Conservation (phyloP, 2,113 vertebrate species). For the Platichthys flesus region DNA sequence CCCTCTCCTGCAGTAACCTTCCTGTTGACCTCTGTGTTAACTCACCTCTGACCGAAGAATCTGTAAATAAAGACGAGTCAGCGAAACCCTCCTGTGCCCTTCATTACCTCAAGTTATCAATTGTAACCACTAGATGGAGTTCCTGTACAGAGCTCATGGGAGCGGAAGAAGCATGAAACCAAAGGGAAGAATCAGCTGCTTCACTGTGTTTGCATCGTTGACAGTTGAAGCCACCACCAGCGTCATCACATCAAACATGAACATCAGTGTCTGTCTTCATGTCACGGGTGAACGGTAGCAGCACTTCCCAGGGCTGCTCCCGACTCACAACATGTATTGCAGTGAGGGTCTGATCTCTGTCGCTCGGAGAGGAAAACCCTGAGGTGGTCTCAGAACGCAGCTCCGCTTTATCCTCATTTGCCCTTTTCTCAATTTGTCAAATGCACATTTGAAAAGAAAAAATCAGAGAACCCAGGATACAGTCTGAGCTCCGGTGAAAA, state of each 20-base stretch:
- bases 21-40: slow-evolving; percentile 15
- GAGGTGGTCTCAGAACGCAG: slow-evolving; percentile 18
- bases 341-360: slow-evolving; percentile 26
- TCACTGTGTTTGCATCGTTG: slow-evolving; percentile 21
- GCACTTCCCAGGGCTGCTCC: not conserved
- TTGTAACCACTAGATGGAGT: slow-evolving; percentile 72
- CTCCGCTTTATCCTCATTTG: slow-evolving; percentile 18
- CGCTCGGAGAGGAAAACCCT: slow-evolving; percentile 16
- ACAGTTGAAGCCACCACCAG: slow-evolving; percentile 11
- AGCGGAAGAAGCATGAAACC: not conserved
- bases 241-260: slow-evolving; percentile 31
- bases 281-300: not conserved
- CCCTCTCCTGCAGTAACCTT: slow-evolving; percentile 2
- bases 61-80: slow-evolving; percentile 5
- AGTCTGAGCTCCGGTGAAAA: slow-evolving; percentile 34
- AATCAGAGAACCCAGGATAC: not conserved
- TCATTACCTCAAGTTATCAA: not conserved
- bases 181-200: slow-evolving; percentile 1
- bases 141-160: slow-evolving; percentile 40
- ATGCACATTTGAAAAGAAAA: not conserved
- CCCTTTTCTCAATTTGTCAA: slow-evolving; percentile 14
- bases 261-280: slow-evolving; percentile 22
- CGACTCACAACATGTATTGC: slow-evolving; percentile 4
- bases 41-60: not conserved
- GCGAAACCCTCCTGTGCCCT: not conserved